Evolutionary conservation across 2,888 invertebrate genomes (phyloP).

Genomic region (Thymelicus acteon): DNA sequence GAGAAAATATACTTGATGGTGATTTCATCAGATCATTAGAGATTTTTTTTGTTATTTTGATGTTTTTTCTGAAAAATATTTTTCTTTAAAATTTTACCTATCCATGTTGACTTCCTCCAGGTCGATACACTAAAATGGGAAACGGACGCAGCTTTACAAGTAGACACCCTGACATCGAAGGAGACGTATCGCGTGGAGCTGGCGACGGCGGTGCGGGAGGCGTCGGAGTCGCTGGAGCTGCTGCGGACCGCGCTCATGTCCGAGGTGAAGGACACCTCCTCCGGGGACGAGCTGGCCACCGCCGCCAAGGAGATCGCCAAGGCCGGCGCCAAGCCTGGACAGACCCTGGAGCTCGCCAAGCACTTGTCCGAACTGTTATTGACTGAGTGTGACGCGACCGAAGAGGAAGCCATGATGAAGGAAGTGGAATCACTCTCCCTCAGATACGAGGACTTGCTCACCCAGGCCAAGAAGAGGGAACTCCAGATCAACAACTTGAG

Average conservation of each 20-base stretch:
- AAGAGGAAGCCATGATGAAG: constrained; percentile 87
- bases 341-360: constrained; percentile 91
- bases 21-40: background rate
- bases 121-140: constrained; percentile 91
- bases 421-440: constrained; percentile 87
- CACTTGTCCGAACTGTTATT: constrained; percentile 91
- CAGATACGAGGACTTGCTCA: constrained; percentile 88
- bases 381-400: constrained; percentile 89
- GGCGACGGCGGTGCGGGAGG: constrained; percentile 89
- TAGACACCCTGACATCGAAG: constrained; percentile 92
- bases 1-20: too few relatives aligned
- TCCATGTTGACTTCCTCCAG: constrained; percentile 64
- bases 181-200: constrained; percentile 93
- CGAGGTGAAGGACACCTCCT: constrained; percentile 76
- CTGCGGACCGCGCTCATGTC: constrained; percentile 84
- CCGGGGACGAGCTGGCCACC: constrained; percentile 84
- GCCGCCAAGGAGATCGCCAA: constrained; percentile 90
- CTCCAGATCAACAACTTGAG: constrained; percentile 91
- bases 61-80: too few relatives aligned
- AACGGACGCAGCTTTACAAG: constrained; percentile 91
- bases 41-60: background rate
- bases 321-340: constrained; percentile 90
- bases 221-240: constrained; percentile 87
- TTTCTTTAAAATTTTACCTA: background rate
- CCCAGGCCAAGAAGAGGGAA: constrained; percentile 89